Evolutionary conservation across 2,888 invertebrate genomes (phyloP).

Genomic region (Pilophorus perplexus): DNA sequence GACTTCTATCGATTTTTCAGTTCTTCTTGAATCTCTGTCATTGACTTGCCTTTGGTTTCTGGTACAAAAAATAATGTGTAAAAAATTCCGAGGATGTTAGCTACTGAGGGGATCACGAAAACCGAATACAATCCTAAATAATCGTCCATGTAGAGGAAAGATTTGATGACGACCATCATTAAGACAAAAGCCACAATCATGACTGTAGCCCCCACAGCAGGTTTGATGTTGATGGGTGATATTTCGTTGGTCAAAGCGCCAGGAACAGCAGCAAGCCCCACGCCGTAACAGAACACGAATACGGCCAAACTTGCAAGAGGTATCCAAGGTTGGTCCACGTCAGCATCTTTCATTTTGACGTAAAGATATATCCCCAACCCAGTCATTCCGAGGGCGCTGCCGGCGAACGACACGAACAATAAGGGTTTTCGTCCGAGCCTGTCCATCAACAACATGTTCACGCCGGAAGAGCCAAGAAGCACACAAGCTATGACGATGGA

Average conservation of each 20-base stretch:
- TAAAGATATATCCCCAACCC: neutral
- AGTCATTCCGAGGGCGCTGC: neutral
- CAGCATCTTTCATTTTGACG: neutral
- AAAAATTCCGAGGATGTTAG: constrained; percentile 13
- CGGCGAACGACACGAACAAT: neutral
- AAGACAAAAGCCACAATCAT: neutral
- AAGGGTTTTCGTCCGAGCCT: constrained; percentile 24
- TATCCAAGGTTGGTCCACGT: neutral
- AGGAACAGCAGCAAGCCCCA: constrained; percentile 3
- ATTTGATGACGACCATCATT: neutral
- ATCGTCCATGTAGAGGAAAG: constrained; percentile 17
- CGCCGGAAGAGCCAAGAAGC: neutral
- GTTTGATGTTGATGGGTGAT: neutral
- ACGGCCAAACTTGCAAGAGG: neutral
- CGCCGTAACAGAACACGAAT: constrained; percentile 5
- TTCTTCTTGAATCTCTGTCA: neutral
- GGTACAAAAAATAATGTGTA: constrained; percentile 17
- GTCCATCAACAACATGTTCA: constrained; percentile 6
- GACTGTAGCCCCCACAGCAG: neutral
- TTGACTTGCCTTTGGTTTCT: constrained; percentile 27
- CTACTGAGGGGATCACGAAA: neutral
- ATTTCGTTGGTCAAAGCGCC: constrained; percentile 13
- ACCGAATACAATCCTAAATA: constrained; percentile 21
- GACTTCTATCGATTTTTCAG: neutral
- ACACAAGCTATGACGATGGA: neutral